These are phyloP conservation scores for Dendrolimus punctatus DNA, from an alignment of 1,140 invertebrate species.

Conservation along the genomic window DNA sequence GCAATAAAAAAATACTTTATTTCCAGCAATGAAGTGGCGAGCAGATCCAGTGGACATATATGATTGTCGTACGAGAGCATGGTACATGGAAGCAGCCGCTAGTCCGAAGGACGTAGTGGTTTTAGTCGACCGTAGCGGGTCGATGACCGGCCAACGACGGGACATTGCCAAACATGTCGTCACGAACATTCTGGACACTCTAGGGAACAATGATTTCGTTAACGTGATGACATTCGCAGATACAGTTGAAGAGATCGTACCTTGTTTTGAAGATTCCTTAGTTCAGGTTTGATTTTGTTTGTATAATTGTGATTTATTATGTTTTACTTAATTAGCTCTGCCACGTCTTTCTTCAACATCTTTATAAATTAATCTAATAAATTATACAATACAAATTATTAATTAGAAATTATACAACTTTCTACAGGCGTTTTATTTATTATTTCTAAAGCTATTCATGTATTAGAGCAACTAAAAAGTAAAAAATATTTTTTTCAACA, in stretches of 20 bases:
- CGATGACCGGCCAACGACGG: conserved; percentile 94
- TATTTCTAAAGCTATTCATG: too few species aligned
- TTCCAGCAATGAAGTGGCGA: conserved; percentile 77
- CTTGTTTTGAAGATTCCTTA: conserved; percentile 90
- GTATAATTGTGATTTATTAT: neutral
- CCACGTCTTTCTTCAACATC: neutral
- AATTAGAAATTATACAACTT: too few species aligned
- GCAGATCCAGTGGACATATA: conserved; percentile 86
- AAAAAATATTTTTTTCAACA: too few species aligned
- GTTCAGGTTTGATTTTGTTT: conserved; percentile 77
- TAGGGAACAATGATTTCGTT: conserved; percentile 98
- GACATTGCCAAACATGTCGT: conserved; percentile 96
- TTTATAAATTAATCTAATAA: too few species aligned
- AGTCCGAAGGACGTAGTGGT: conserved; percentile 98
- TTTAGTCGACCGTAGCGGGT: conserved; percentile 94
- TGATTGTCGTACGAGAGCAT: conserved; percentile 89
- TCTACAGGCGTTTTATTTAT: too few species aligned
- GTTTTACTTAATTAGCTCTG: neutral
- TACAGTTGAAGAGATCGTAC: conserved; percentile 82
- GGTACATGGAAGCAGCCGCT: conserved; percentile 97
- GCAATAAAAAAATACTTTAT: neutral
- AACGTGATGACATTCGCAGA: conserved; percentile 94
- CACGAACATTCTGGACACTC: conserved; percentile 95
- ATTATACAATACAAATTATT: too few species aligned
- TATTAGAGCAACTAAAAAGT: too few species aligned